Conservation (phyloP, 2,113 vertebrate species). For the Neopipo cinnamomea region DNA sequence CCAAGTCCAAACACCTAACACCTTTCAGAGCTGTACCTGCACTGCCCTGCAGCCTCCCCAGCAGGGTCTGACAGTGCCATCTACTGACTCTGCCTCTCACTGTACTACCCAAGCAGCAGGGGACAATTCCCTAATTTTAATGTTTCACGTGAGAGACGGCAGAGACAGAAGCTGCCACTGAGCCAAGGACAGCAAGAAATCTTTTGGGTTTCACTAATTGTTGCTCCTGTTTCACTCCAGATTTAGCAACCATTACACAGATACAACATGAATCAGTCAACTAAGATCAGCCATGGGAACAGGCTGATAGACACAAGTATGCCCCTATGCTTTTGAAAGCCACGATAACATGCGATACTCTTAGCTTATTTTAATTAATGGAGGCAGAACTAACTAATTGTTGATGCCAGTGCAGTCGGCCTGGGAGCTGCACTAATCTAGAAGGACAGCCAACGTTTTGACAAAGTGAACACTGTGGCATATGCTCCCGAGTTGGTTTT, state of each 20-base stretch:
- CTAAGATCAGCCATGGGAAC: not conserved
- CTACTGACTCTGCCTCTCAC: not conserved
- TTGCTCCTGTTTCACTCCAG: not conserved
- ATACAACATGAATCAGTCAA: not conserved
- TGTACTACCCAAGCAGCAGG: not conserved
- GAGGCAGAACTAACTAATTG: not conserved
- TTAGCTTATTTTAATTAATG: not conserved
- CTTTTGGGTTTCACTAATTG: not conserved
- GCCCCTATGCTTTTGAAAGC: not conserved
- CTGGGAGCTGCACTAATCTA: not conserved
- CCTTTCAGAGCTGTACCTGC: not conserved
- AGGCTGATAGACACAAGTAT: not conserved
- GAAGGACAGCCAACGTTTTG: not conserved
- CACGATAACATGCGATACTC: fast-evolving
- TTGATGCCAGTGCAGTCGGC: not conserved
- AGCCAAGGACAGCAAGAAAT: not conserved
- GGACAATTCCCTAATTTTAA: not conserved
- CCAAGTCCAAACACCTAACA: fast-evolving
- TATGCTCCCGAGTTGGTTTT: not conserved
- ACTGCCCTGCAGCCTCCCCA: not conserved
- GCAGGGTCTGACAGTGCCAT: not conserved
- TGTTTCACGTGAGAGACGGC: not conserved
- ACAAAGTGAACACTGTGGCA: not conserved
- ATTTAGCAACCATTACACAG: not conserved
- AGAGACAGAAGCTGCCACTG: not conserved